phyloP scores from a whole-genome alignment of 2,797 vertebrate genomes.

The Gymnothorax javanicus region DNA sequence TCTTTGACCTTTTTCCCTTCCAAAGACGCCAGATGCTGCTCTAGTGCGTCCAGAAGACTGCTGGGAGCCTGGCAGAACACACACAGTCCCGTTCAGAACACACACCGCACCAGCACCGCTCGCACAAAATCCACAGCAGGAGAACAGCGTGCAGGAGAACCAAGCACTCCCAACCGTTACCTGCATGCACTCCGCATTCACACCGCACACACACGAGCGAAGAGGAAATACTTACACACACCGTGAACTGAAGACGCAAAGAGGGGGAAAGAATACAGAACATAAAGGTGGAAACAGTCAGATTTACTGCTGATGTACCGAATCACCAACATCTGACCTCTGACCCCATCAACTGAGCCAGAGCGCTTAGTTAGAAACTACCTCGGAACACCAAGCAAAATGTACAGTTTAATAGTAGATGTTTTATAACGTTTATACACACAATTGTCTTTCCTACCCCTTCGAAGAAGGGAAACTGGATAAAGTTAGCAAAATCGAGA shows the following conservation, averaged over 20 bases:
- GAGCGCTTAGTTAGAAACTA: background rate
- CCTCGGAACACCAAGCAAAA: background rate
- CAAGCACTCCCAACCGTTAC: slow-evolving; percentile 24
- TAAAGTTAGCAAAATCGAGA: background rate
- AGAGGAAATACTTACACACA: slow-evolving; percentile 79
- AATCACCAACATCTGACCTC: background rate
- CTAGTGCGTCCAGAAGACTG: slow-evolving; percentile 92
- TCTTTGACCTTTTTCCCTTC: slow-evolving; percentile 99
- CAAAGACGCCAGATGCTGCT: slow-evolving; percentile 96
- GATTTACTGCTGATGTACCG: background rate
- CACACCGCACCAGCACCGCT: background rate
- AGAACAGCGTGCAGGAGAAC: slow-evolving; percentile 26
- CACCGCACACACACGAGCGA: slow-evolving; percentile 59
- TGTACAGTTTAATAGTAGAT: background rate
- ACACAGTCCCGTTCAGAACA: slow-evolving; percentile 41
- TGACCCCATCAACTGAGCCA: background rate
- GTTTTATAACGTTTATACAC: background rate
- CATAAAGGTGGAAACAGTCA: slow-evolving; percentile 81
- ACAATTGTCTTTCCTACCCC: background rate
- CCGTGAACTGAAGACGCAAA: slow-evolving; percentile 79
- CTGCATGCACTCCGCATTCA: too few relatives aligned
- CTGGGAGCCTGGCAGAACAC: slow-evolving; percentile 85
- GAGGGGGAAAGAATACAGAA: slow-evolving; percentile 80
- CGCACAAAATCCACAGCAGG: slow-evolving; percentile 34
- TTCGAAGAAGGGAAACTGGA: background rate